These are phyloP conservation scores for Bacillus rossius DNA, from an alignment of 1,140 invertebrate genomes.

Conservation along the genomic window DNA sequence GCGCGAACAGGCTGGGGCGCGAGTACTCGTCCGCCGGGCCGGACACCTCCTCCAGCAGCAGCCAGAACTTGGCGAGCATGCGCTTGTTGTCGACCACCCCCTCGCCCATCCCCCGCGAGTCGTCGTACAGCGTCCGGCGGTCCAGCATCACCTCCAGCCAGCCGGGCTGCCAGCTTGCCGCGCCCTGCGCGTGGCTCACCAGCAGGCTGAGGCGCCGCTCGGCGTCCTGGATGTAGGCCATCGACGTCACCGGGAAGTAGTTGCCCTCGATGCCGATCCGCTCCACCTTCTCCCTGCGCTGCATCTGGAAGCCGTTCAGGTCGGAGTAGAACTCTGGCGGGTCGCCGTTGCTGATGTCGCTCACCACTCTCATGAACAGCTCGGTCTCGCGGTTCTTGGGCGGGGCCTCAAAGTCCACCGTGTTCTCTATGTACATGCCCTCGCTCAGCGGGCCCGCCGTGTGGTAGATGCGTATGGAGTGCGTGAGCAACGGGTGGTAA, in stretches of 20 bases:
- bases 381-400: constrained; percentile 86
- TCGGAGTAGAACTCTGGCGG: constrained; percentile 88
- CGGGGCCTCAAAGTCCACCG: constrained; percentile 73
- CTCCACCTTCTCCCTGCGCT: constrained; percentile 66
- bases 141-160: constrained; percentile 87
- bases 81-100: constrained; percentile 82
- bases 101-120: constrained; percentile 82
- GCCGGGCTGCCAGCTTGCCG: constrained; percentile 71
- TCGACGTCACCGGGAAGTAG: constrained; percentile 81
- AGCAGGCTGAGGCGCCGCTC: constrained; percentile 65
- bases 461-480: constrained; percentile 74
- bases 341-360: constrained; percentile 74
- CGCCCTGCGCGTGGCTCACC: constrained; percentile 79
- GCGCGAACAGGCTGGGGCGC: constrained; percentile 60
- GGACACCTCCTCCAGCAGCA: constrained; percentile 68
- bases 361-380: constrained; percentile 86
- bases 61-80: constrained; percentile 72
- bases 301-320: constrained; percentile 92
- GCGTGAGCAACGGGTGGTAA: constrained; percentile 69
- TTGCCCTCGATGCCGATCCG: constrained; percentile 80
- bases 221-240: constrained; percentile 76
- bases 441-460: constrained; percentile 56
- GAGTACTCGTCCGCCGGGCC: constrained; percentile 39
- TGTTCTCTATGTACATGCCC: constrained; percentile 71
- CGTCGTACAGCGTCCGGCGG: constrained; percentile 75